phyloP scores from a whole-genome alignment of 2,113 vertebrate species.

The Odobenus rosmarus region DNA sequence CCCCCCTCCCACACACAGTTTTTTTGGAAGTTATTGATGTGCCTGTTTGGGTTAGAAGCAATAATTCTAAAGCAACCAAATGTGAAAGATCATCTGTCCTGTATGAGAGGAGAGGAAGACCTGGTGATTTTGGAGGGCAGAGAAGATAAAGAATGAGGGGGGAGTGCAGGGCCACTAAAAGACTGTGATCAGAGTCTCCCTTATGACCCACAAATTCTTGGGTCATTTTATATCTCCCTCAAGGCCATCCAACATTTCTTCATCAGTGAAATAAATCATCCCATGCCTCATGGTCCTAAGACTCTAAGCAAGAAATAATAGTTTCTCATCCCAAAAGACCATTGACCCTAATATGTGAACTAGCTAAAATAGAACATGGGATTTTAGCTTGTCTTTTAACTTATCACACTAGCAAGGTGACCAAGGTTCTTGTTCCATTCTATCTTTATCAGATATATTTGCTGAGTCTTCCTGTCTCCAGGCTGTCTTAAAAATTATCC shows the following conservation, averaged over 20 bases:
- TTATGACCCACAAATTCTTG: neutral
- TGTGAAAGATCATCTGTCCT: neutral
- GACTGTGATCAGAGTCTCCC: neutral
- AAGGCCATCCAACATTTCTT: neutral
- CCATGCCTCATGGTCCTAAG: neutral
- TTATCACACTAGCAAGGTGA: neutral
- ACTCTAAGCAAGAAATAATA: neutral
- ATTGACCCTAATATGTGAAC: neutral
- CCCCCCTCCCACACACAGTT: neutral
- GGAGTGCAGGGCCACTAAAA: neutral
- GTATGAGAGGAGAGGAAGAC: neutral
- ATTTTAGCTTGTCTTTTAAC: neutral
- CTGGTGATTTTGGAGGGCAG: neutral
- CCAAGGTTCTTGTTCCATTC: neutral
- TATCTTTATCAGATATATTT: neutral
- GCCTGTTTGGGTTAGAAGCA: slow-evolving; percentile 15
- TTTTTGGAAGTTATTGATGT: neutral
- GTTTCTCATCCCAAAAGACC: neutral
- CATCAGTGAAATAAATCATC: slow-evolving; percentile 32
- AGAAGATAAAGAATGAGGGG: neutral
- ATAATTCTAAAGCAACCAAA: neutral
- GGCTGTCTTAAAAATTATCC: neutral
- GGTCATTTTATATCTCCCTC: neutral
- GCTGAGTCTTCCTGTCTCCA: neutral
- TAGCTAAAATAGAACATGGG: neutral